A percentile compares a stretch with the other conserved stretches of the same genome.
Conservation (phyloP, 2,113 vertebrate genomes). For the Dipodomys stephensi region DNA sequence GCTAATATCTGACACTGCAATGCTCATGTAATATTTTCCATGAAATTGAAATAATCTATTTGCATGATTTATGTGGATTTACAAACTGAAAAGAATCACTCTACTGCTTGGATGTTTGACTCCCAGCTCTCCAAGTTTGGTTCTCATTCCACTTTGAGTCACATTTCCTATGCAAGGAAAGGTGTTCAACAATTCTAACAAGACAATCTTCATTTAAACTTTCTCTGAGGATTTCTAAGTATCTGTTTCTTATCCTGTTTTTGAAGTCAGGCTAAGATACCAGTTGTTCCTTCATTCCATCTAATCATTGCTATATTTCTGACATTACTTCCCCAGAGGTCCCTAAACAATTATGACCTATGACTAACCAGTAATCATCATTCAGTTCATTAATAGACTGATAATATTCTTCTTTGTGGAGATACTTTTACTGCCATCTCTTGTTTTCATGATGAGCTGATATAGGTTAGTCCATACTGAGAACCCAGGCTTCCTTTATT, state of each 20-base stretch:
- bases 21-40: conserved; percentile 75
- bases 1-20: conserved; percentile 63
- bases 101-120: conserved; percentile 96
- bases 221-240: conserved; percentile 89
- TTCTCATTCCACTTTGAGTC: conserved; percentile 96
- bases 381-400: too few species aligned
- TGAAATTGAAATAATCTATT: conserved; percentile 86
- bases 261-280: conserved; percentile 88
- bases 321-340: conserved; percentile 93
- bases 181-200: conserved; percentile 94
- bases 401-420: too few species aligned
- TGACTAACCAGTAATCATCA: too few species aligned
- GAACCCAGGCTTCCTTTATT: too few species aligned
- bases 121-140: conserved; percentile 97
- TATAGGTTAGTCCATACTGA: too few species aligned
- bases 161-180: conserved; percentile 95
- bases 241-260: conserved; percentile 88
- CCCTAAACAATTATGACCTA: too few species aligned
- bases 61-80: conserved; percentile 97
- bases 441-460: too few species aligned
- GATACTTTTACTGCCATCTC: too few species aligned
- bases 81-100: conserved; percentile 96
- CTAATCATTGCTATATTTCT: conserved; percentile 94
- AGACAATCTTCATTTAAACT: conserved; percentile 92
- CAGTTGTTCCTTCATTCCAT: conserved; percentile 92